Conservation (phyloP, 2,888 invertebrate species). For the Drosophila subsilvestris region DNA sequence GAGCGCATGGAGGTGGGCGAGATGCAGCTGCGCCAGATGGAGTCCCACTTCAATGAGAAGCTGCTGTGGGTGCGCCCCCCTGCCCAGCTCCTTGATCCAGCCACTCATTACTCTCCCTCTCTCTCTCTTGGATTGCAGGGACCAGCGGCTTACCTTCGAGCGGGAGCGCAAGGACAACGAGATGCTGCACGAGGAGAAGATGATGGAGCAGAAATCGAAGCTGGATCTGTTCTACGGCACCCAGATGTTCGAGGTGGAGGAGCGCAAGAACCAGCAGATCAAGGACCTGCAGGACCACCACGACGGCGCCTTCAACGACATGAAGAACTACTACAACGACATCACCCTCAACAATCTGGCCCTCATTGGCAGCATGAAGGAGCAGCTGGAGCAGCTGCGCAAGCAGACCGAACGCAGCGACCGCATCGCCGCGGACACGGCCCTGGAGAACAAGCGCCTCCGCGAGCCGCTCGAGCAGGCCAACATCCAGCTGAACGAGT, state of each 20-base stretch:
- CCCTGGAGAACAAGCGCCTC: conserved; percentile 90
- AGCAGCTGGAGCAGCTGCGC: conserved; percentile 90
- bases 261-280: conserved; percentile 95
- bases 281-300: conserved; percentile 92
- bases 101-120: not conserved
- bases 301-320: conserved; percentile 93
- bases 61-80: conserved; percentile 71
- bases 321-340: conserved; percentile 97
- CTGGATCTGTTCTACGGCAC: conserved; percentile 90
- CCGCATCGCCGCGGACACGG: conserved; percentile 86
- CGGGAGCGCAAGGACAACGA: conserved; percentile 88
- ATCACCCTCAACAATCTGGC: conserved; percentile 96
- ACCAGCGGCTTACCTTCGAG: conserved; percentile 87
- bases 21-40: conserved; percentile 82
- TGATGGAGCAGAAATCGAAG: conserved; percentile 89
- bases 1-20: conserved; percentile 85
- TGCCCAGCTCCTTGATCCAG: too few species aligned
- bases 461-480: conserved; percentile 90
- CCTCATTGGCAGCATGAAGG: conserved; percentile 94
- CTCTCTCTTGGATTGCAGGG: conserved; percentile 78
- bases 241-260: conserved; percentile 95
- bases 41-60: conserved; percentile 80
- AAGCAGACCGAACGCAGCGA: conserved; percentile 92
- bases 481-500: conserved; percentile 88
- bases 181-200: conserved; percentile 86